These are phyloP conservation scores for Nephrotoma flavescens DNA, from an alignment of 2,888 invertebrate species.

Conservation along the genomic window DNA sequence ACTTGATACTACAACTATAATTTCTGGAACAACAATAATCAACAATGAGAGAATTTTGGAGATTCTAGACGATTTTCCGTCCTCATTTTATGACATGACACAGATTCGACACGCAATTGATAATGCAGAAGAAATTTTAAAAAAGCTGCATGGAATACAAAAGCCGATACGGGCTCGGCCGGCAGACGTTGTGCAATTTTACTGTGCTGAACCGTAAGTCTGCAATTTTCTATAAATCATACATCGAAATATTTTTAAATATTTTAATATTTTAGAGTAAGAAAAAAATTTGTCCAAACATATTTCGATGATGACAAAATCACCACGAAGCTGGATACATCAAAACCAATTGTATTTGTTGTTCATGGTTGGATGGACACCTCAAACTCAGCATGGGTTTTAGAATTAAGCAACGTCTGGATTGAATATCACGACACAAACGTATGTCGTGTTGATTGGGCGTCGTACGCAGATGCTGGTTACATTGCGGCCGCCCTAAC, in stretches of 20 bases:
- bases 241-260: background rate
- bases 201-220: background rate
- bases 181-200: background rate
- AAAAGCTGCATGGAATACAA: background rate
- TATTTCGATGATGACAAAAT: background rate
- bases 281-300: background rate
- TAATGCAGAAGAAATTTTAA: background rate
- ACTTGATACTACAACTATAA: background rate
- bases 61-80: background rate
- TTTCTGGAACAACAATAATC: too few species aligned
- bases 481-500: constrained; percentile 21
- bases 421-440: constrained; percentile 22
- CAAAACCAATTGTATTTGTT: constrained; percentile 23
- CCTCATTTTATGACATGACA: background rate
- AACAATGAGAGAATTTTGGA: background rate
- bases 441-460: constrained; percentile 30
- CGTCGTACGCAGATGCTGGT: constrained; percentile 22
- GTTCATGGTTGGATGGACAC: constrained; percentile 30
- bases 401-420: constrained; percentile 24
- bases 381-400: constrained; percentile 26
- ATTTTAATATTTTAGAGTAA: background rate
- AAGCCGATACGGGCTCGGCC: background rate
- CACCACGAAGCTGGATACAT: constrained; percentile 16
- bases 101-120: background rate
- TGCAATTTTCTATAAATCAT: background rate